Evolutionary conservation across 1,140 invertebrate genomes (phyloP).

Genomic region (Steinernema feltiae): DNA sequence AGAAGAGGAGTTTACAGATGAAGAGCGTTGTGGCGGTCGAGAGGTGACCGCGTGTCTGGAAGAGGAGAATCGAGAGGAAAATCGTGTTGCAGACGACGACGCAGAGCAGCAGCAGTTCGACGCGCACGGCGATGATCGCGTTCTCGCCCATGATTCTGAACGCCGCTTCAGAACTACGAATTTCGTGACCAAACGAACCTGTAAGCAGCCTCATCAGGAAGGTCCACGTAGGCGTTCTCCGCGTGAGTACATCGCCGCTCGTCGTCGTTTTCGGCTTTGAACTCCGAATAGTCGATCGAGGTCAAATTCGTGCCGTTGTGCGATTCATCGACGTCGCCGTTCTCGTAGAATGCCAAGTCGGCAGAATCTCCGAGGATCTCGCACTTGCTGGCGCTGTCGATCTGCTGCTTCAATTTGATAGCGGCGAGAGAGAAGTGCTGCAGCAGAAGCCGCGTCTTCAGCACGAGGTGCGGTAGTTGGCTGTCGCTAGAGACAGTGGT

Average conservation of each 20-base stretch:
- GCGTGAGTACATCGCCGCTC: background rate
- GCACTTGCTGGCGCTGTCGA: conserved; percentile 14
- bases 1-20: conserved; percentile 56
- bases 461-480: conserved; percentile 48
- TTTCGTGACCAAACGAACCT: background rate
- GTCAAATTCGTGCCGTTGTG: background rate
- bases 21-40: conserved; percentile 57
- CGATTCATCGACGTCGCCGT: background rate
- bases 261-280: background rate
- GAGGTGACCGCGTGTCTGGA: conserved; percentile 47
- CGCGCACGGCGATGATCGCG: background rate
- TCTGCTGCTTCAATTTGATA: conserved; percentile 41
- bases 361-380: background rate
- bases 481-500: conserved; percentile 39
- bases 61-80: conserved; percentile 40
- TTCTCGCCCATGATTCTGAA: background rate
- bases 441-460: conserved; percentile 53
- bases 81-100: conserved; percentile 45
- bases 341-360: background rate
- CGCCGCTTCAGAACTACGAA: background rate
- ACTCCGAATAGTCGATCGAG: background rate
- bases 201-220: background rate
- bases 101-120: conserved; percentile 36
- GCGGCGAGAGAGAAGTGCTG: conserved; percentile 56
- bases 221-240: background rate